Conservation (phyloP, 2,113 vertebrate species). For the Pseudonaja textilis region DNA sequence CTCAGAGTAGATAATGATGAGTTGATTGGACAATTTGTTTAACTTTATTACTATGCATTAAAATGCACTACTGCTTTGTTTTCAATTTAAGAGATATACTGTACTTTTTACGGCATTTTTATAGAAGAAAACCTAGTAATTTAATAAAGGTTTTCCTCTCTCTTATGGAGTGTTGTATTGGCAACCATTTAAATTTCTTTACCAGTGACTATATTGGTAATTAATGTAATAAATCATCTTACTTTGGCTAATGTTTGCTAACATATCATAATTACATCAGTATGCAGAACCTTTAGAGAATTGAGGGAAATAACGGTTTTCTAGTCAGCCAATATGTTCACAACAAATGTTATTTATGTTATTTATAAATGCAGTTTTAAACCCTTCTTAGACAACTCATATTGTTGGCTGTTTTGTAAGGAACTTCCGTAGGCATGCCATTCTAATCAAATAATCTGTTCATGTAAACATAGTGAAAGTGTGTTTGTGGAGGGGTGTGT, state of each 20-base stretch:
- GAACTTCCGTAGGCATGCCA: not conserved
- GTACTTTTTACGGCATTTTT: not conserved
- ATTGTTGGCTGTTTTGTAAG: not conserved
- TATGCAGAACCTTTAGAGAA: not conserved
- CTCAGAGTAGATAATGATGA: not conserved
- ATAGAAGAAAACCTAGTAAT: not conserved
- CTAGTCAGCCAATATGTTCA: not conserved
- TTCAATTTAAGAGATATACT: not conserved
- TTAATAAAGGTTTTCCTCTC: not conserved
- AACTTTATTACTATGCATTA: not conserved
- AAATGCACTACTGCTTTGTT: not conserved
- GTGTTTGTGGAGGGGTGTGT: not conserved
- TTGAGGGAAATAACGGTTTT: not conserved
- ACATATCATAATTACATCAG: not conserved
- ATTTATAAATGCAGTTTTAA: not conserved
- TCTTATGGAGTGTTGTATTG: not conserved
- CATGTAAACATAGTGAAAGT: not conserved
- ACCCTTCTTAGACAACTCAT: not conserved
- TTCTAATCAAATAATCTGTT: not conserved
- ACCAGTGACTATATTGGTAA: not conserved
- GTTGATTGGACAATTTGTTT: not conserved
- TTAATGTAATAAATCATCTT: not conserved
- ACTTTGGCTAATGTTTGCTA: not conserved
- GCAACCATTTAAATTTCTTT: not conserved
- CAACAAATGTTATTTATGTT: not conserved